Conservation (phyloP, 2,888 invertebrate genomes). For the Caenorhabditis panamensis region DNA sequence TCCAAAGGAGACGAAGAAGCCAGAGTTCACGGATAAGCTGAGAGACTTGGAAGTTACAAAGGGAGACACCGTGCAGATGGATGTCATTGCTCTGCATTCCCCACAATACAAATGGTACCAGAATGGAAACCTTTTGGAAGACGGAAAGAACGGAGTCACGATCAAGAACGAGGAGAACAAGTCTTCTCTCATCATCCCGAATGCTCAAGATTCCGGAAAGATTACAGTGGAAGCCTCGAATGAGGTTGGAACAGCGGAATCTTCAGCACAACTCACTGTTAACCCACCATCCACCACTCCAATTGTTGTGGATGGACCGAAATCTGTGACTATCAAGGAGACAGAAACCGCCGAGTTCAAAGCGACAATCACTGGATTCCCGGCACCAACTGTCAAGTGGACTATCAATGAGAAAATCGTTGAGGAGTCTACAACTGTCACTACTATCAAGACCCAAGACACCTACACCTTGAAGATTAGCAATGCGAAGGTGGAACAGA, state of each 20-base stretch:
- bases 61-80: slow-evolving; percentile 74
- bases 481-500: slow-evolving; percentile 63
- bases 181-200: slow-evolving; percentile 86
- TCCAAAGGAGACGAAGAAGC: slow-evolving; percentile 83
- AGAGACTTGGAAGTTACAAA: slow-evolving; percentile 88
- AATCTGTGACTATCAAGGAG: slow-evolving; percentile 68
- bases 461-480: slow-evolving; percentile 69
- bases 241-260: slow-evolving; percentile 72
- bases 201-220: slow-evolving; percentile 84
- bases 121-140: slow-evolving; percentile 73
- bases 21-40: slow-evolving; percentile 90
- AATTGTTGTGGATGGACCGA: slow-evolving; percentile 68
- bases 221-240: slow-evolving; percentile 74
- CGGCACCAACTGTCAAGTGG: slow-evolving; percentile 81
- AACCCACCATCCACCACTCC: slow-evolving; percentile 62
- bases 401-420: slow-evolving; percentile 71
- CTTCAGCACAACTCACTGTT: slow-evolving; percentile 61
- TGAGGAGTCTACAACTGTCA: slow-evolving; percentile 55
- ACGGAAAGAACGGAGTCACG: slow-evolving; percentile 73
- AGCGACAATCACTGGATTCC: slow-evolving; percentile 71
- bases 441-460: slow-evolving; percentile 61
- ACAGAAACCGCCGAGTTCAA: slow-evolving; percentile 70
- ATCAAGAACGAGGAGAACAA: slow-evolving; percentile 73
- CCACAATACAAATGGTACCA: slow-evolving; percentile 87
- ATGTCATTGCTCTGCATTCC: slow-evolving; percentile 75